Conservation (phyloP, 2,888 invertebrate genomes). For the Tetheella fluctuosa region DNA sequence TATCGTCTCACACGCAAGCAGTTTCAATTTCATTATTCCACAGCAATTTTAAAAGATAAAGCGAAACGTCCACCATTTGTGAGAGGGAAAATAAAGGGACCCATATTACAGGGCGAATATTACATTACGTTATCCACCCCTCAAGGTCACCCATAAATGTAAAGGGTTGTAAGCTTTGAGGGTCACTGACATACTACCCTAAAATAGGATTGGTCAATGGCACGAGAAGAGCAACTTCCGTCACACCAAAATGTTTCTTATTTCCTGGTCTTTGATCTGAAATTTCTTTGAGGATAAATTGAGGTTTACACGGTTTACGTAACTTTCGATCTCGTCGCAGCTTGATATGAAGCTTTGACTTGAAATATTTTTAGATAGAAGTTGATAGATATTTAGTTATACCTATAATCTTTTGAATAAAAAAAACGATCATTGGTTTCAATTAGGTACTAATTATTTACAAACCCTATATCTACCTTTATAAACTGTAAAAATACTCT, state of each 20-base stretch:
- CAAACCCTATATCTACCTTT: background rate
- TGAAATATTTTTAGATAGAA: background rate
- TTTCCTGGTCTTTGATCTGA: background rate
- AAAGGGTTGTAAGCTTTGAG: conserved; percentile 6
- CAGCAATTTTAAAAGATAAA: conserved; percentile 1
- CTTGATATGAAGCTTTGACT: background rate
- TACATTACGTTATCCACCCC: conserved; percentile 3
- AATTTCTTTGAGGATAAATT: background rate
- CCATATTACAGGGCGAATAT: conserved; percentile 5
- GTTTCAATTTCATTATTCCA: background rate
- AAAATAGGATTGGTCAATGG: conserved; percentile 2
- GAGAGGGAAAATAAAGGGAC: background rate
- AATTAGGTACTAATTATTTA: too few relatives aligned
- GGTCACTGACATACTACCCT: conserved; percentile 9
- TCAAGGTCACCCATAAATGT: conserved; percentile 7
- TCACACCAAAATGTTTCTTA: background rate
- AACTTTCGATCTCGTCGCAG: background rate
- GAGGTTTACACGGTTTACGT: background rate
- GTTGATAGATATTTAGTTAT: background rate
- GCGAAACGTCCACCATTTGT: background rate
- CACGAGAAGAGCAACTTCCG: background rate
- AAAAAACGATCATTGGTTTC: background rate
- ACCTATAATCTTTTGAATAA: too few relatives aligned
- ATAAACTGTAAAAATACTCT: background rate
- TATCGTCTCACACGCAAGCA: background rate